These are phyloP conservation scores for Ploceus nigricollis DNA, from an alignment of 2,113 vertebrate genomes.

Conservation along the genomic window DNA sequence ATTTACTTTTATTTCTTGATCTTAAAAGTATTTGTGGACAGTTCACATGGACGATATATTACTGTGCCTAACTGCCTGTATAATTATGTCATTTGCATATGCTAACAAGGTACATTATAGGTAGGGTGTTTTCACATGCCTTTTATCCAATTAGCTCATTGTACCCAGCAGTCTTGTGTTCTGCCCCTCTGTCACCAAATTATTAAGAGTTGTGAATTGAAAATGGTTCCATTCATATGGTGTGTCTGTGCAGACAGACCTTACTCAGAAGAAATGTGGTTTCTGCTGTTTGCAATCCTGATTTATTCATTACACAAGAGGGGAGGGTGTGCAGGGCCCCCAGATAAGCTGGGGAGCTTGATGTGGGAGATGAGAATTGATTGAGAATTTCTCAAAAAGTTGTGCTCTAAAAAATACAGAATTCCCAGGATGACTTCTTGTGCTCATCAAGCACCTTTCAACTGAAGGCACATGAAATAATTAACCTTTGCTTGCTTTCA, in stretches of 20 bases:
- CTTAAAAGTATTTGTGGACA: slow-evolving; percentile 38
- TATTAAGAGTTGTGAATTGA: slow-evolving; percentile 50
- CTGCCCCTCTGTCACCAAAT: slow-evolving; percentile 32
- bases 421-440: neutral
- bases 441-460: neutral
- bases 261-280: neutral
- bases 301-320: neutral
- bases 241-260: slow-evolving; percentile 25
- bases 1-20: slow-evolving; percentile 49
- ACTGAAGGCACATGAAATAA: neutral
- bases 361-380: neutral
- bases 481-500: neutral
- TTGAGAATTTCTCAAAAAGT: neutral
- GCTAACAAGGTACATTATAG: slow-evolving; percentile 55
- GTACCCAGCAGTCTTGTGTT: neutral
- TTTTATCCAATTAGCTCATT: slow-evolving; percentile 54
- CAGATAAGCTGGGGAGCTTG: neutral
- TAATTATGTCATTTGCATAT: slow-evolving; percentile 59
- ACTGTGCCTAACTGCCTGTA: slow-evolving; percentile 31
- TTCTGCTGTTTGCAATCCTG: slow-evolving; percentile 1
- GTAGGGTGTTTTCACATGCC: slow-evolving; percentile 50
- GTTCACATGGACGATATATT: slow-evolving; percentile 38
- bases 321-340: neutral
- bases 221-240: slow-evolving; percentile 41
- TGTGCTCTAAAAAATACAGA: neutral